phyloP scores from a whole-genome alignment of 2,888 invertebrate species.

The Leptogaster cylindrica region DNA sequence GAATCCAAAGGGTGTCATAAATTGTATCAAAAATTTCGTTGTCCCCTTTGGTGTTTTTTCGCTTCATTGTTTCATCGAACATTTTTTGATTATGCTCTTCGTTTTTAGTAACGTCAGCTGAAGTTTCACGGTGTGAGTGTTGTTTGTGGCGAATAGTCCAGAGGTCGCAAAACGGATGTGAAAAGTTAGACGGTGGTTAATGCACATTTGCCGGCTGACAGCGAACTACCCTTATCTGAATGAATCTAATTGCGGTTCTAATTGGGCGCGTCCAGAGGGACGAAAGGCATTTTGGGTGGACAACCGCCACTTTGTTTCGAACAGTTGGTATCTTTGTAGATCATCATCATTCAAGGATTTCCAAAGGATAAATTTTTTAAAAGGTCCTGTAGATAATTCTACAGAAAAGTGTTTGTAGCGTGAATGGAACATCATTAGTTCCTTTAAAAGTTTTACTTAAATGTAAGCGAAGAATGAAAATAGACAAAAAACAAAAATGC shows the following conservation, averaged over 20 bases:
- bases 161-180: not conserved
- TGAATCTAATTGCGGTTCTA: slow-evolving; percentile 31
- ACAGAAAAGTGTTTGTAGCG: no score
- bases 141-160: not conserved
- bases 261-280: slow-evolving; percentile 1
- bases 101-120: slow-evolving; percentile 5
- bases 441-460: no score
- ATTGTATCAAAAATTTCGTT: not conserved
- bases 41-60: not conserved
- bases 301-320: not conserved
- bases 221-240: slow-evolving; percentile 13
- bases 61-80: not conserved
- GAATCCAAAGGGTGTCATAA: slow-evolving; percentile 3
- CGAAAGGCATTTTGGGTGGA: not conserved
- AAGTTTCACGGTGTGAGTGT: slow-evolving; percentile 9
- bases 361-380: no score
- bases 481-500: no score
- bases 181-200: slow-evolving; percentile 5
- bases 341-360: no score
- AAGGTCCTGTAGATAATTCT: no score
- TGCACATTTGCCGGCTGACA: slow-evolving; percentile 13
- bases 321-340: no score
- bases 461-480: no score
- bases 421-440: no score
- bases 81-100: not conserved